phyloP scores from a whole-genome alignment of 1,140 invertebrate genomes.

The Paraescarpia echinospica region DNA sequence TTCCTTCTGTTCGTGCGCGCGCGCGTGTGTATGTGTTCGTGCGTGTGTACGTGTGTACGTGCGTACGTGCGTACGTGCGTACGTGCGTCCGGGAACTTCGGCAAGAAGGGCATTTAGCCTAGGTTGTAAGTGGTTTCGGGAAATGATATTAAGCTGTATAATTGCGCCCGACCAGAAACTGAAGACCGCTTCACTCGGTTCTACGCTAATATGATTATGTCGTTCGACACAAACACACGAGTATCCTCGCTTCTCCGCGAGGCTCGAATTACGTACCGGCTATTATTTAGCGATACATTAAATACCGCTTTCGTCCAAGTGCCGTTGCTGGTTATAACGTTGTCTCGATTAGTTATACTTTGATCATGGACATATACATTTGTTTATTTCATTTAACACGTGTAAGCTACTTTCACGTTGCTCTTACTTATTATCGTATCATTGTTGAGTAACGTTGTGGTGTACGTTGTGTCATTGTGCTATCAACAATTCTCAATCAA shows the following conservation, averaged over 20 bases:
- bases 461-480: neutral
- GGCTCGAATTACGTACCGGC: neutral
- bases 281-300: neutral
- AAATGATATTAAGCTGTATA: neutral
- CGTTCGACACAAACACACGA: neutral
- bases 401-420: neutral
- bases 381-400: neutral
- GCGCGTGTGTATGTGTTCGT: neutral
- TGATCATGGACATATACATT: neutral
- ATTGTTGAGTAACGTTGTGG: neutral
- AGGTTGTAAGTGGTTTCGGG: neutral
- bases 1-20: neutral
- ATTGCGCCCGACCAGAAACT: neutral
- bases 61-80: neutral
- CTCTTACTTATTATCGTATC: neutral
- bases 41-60: neutral
- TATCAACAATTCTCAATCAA: neutral
- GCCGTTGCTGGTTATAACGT: neutral
- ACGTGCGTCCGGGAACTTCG: neutral
- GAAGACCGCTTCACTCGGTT: neutral
- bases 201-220: neutral
- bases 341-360: neutral
- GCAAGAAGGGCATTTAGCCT: neutral
- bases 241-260: neutral
- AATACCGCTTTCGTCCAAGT: neutral